A percentile compares a stretch with the other conserved stretches of the same genome.
phyloP scores from a whole-genome alignment of 92 coral and sea anemone species.

The Porites cylindrica region DNA sequence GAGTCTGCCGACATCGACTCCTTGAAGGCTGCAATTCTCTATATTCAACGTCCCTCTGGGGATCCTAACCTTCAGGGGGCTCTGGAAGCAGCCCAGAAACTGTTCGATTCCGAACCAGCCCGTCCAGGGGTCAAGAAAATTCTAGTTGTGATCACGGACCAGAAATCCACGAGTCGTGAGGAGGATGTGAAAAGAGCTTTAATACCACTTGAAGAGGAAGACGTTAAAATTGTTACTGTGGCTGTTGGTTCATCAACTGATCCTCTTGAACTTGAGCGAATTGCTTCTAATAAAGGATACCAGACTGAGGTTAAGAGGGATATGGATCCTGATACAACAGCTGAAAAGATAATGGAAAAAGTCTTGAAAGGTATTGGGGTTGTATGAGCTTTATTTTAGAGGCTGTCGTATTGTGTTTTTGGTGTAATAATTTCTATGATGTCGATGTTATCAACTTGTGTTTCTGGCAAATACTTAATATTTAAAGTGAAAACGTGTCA shows the following conservation, averaged over 20 bases:
- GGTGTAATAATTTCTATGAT: too few relatives aligned
- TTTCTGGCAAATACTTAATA: too few relatives aligned
- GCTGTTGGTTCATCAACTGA: slow-evolving; percentile 82
- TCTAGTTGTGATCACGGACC: slow-evolving; percentile 85
- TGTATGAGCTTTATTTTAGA: too few relatives aligned
- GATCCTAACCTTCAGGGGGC: slow-evolving; percentile 50
- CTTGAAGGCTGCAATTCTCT: slow-evolving; percentile 4
- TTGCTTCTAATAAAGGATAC: slow-evolving; percentile 68
- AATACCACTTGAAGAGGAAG: slow-evolving; percentile 65
- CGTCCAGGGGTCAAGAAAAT: slow-evolving; percentile 77
- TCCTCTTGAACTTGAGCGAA: slow-evolving; percentile 54
- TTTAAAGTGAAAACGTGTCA: too few relatives aligned
- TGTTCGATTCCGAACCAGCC: slow-evolving; percentile 48
- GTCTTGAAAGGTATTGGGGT: slow-evolving; percentile 72
- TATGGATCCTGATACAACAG: slow-evolving; percentile 64
- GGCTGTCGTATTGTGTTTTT: not conserved
- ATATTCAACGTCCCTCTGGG: slow-evolving; percentile 13
- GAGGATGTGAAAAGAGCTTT: slow-evolving; percentile 64
- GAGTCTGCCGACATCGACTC: slow-evolving; percentile 31
- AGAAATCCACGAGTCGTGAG: slow-evolving; percentile 61
- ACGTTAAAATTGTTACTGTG: slow-evolving; percentile 80
- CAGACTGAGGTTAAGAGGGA: slow-evolving; percentile 47
- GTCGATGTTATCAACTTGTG: not conserved
- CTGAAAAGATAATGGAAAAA: slow-evolving; percentile 65
- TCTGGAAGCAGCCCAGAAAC: slow-evolving; percentile 58